Conservation (phyloP, 2,797 vertebrate genomes). For the Champsocephalus esox region DNA sequence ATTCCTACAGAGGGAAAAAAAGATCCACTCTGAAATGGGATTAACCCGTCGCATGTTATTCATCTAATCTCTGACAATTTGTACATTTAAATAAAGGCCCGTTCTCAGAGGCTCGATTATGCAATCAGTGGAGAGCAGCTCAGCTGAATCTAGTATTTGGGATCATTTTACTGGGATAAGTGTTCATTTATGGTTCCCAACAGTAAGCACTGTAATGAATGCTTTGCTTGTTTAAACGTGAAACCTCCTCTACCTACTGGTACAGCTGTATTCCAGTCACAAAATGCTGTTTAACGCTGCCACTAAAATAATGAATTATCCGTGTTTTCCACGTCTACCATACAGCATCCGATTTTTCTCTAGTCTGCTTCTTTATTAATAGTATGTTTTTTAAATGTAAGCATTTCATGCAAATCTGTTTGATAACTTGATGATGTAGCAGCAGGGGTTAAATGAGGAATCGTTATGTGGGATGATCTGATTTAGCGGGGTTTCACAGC, state of each 20-base stretch:
- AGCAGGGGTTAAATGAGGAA: slow-evolving; percentile 43
- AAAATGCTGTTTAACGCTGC: slow-evolving; percentile 29
- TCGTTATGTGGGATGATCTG: not conserved
- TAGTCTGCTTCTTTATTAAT: slow-evolving; percentile 24
- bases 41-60: slow-evolving; percentile 50
- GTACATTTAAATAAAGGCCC: slow-evolving; percentile 4
- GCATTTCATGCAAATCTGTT: slow-evolving; percentile 9
- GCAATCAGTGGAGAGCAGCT: slow-evolving; percentile 33
- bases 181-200: slow-evolving; percentile 28
- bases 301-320: slow-evolving; percentile 42
- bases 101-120: slow-evolving; percentile 39
- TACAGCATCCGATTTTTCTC: slow-evolving; percentile 25
- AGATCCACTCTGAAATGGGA: slow-evolving; percentile 42
- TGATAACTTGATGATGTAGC: slow-evolving; percentile 26
- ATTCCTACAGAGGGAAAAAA: slow-evolving; percentile 27
- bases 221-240: slow-evolving; percentile 27
- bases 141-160: slow-evolving; percentile 38
- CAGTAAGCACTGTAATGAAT: slow-evolving; percentile 27
- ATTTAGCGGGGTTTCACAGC: slow-evolving; percentile 20
- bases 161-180: slow-evolving; percentile 49
- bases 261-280: slow-evolving; percentile 44
- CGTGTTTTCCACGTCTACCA: slow-evolving; percentile 34
- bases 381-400: not conserved
- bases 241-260: slow-evolving; percentile 13
- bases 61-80: slow-evolving; percentile 53